Base-by-base conservation (phyloP, 2,113 vertebrate genomes). In the Macrotis lagotis region DNA sequence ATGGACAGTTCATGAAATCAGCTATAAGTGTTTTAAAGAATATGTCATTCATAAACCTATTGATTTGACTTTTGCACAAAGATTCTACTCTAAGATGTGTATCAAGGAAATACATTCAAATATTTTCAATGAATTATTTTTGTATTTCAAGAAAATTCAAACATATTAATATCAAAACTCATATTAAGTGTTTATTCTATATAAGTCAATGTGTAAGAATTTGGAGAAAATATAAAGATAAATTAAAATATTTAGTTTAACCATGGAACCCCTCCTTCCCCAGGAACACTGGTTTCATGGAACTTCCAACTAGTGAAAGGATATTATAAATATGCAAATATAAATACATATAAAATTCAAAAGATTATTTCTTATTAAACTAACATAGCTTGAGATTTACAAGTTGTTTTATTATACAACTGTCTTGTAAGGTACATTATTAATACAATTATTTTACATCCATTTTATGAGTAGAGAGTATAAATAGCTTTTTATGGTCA, bases 21-120 rank as follows among this genome's bases (percentile, higher is more conserved):
- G 44, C 47, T 19, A 37, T 89, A 22, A 91, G 24, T 11, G 31
- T 96, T 95, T 92, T 51, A 91, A 94, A 91, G 94, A 94, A 96
- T 88, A 50, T 19, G 16, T 90, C 31, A 53, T 51, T 89, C 19
- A 91, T 52, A 66, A 24, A 51, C 49, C 50, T 1, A 66, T 19
- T 90, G 59, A 51, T 59, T 92, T 94, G 93, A 88, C 55, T 95
- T 53, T 12, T 19, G 90, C 93, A 88, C 47, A 90, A 12, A 51
- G n/a, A 91, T 74, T 91, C 92, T 50, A 6, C 5, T 24, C 14
- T 59, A 3, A 91, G 49, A 1, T 92, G 2, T 48, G 0, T 51
- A 50, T 48, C 28, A 10, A 53, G 24, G 88, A 93, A 93, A 90
- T 7, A 89, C 89, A 49, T 59, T 48, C 5, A 89, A 11, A 90